Base-by-base conservation (phyloP, 1,140 invertebrate species). In the Melipona quadrifasciata region DNA sequence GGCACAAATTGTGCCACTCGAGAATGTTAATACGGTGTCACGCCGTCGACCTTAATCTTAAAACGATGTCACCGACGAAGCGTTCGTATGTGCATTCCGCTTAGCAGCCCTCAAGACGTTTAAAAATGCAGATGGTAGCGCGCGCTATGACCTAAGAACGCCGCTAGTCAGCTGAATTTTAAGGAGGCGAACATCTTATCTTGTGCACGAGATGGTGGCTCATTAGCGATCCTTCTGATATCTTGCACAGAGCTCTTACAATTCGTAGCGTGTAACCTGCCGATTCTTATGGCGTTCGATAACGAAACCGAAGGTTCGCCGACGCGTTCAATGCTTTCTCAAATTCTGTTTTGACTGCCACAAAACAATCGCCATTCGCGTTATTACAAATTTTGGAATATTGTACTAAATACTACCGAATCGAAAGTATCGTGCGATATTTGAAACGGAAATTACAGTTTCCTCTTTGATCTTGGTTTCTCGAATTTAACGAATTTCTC, bases 151-250 rank as follows among this genome's bases (percentile, higher is more conserved):
- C 67, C 70, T 76, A 76, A 89, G 74, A 86, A 81, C 77, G 78
- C n/a, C 47, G 67, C 19, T 55, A 89, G 88, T 89, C 88, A 89
- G 88, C 87, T 89, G 78, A 89, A 89, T 89, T 86, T 81, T 86
- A 84, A 86, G 81, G 71, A 75, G 74, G 73, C 61, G 64, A 55
- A 68, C 79, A 68, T 77, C 86, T 82, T 80, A 68, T 81, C 57
- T 85, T 61, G 31, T 58, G 51, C 57, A 64, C 80, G 80, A 79
- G 77, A 78, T 79, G 61, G 19, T 61, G 64, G 68, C 75, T 85
- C 68, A 70, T 85, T 85, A 89, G 71, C 70, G 71, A 82, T 61
- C 53, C 77, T 67, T 87, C 39, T 72, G 72, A 87, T 58, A 34
- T 58, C 68, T 27, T 47, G 8, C 6, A 47, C 8, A 6, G 39